These are phyloP conservation scores for Seriola aureovittata DNA, from an alignment of 2,113 vertebrate genomes.

Conservation along the genomic window DNA sequence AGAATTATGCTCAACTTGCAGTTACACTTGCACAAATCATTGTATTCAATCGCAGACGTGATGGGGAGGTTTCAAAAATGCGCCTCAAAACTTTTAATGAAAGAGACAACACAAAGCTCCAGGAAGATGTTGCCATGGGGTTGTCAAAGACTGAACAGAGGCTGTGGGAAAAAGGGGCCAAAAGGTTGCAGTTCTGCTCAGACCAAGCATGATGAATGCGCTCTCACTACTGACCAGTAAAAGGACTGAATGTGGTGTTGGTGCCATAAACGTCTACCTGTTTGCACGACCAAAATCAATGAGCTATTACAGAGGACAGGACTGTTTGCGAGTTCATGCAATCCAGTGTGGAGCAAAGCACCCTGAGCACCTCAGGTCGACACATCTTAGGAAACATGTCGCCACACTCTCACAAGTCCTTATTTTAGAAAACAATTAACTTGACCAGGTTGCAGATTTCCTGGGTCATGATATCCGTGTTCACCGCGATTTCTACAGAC, in stretches of 20 bases:
- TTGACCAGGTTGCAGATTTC: constrained; percentile 38
- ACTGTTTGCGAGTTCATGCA: constrained; percentile 27
- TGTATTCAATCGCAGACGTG: constrained; percentile 24
- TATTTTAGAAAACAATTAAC: constrained; percentile 33
- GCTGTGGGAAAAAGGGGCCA: constrained; percentile 44
- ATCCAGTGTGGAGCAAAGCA: constrained; percentile 41
- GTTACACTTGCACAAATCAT: constrained; percentile 39
- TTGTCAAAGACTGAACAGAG: constrained; percentile 52
- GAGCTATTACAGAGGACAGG: constrained; percentile 41
- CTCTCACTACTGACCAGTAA: constrained; percentile 13
- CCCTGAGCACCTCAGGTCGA: constrained; percentile 16
- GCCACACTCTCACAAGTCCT: constrained; percentile 36
- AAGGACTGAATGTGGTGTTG: constrained; percentile 31
- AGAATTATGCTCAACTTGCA: constrained; percentile 28
- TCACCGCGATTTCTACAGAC: constrained; percentile 9
- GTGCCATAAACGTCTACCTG: constrained; percentile 24
- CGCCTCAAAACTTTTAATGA: constrained; percentile 34
- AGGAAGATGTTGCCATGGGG: constrained; percentile 34
- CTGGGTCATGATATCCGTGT: constrained; percentile 28
- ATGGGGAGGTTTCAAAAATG: constrained; percentile 57
- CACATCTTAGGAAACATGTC: constrained; percentile 5
- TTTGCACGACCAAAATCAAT: constrained; percentile 53
- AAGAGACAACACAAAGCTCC: constrained; percentile 34
- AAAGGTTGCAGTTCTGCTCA: constrained; percentile 52
- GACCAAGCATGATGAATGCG: constrained; percentile 14